These are phyloP conservation scores for Drosophila kuntzei DNA, from an alignment of 2,888 invertebrate species.

Conservation along the genomic window DNA sequence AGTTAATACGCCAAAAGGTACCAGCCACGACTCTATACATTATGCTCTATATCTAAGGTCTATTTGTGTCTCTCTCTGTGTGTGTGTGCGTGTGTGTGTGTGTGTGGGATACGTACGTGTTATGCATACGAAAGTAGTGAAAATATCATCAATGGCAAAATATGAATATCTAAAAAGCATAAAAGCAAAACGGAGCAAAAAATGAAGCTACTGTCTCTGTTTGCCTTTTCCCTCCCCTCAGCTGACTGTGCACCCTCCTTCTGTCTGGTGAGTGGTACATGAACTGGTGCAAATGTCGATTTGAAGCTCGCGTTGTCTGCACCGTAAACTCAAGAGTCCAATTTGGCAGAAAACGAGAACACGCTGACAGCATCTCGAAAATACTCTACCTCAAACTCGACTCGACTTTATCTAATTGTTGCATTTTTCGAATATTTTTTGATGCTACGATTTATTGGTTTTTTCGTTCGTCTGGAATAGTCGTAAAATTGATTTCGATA, in stretches of 20 bases:
- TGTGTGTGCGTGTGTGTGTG: conserved; percentile 31
- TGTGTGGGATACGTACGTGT: conserved; percentile 67
- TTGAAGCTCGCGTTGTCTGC: conserved; percentile 58
- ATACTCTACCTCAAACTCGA: background rate
- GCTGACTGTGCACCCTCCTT: background rate
- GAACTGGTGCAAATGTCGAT: conserved; percentile 76
- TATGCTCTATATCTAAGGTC: conserved; percentile 27
- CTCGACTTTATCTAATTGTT: conserved; percentile 18
- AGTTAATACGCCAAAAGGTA: conserved; percentile 56
- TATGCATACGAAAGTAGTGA: conserved; percentile 80
- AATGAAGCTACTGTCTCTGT: conserved; percentile 51
- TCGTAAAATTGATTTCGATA: conserved; percentile 36
- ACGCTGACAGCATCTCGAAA: conserved; percentile 32
- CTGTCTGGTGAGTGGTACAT: conserved; percentile 22
- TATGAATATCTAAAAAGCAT: conserved; percentile 81
- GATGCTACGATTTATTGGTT: background rate
- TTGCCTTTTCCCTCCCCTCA: conserved; percentile 1
- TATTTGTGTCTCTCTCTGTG: conserved; percentile 27
- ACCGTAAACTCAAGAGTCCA: conserved; percentile 43
- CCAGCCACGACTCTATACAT: conserved; percentile 11
- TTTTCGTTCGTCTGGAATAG: background rate
- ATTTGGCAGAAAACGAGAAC: conserved; percentile 22
- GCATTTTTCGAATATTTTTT: background rate
- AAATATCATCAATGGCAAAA: conserved; percentile 80
- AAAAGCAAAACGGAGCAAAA: conserved; percentile 67